Conservation (phyloP, 2,113 vertebrate genomes). For the Campylorhamphus procurvoides region DNA sequence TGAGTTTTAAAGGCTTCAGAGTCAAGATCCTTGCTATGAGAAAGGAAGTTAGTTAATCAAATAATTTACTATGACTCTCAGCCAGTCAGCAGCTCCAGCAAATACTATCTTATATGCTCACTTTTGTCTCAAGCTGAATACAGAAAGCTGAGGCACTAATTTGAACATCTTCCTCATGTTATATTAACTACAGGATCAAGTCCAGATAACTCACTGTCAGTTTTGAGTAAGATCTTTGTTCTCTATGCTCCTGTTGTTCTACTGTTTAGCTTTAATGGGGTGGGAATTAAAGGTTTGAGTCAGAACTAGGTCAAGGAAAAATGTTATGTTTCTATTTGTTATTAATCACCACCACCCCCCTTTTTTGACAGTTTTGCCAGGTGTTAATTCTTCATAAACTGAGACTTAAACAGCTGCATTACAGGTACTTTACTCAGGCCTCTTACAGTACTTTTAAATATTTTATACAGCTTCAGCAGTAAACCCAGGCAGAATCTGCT, state of each 20-base stretch:
- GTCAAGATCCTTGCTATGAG: background rate
- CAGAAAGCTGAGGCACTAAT: background rate
- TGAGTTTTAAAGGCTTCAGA: background rate
- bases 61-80: background rate
- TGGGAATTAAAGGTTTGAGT: background rate
- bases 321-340: background rate
- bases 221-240: background rate
- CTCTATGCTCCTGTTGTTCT: background rate
- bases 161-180: background rate
- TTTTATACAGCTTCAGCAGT: background rate
- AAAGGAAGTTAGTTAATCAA: background rate
- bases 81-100: background rate
- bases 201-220: background rate
- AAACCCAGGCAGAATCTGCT: conserved; percentile 1
- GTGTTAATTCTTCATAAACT: conserved; percentile 24
- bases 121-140: background rate
- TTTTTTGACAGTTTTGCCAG: background rate
- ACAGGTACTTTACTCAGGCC: background rate
- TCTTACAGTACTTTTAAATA: conserved; percentile 11
- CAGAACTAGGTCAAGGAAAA: background rate
- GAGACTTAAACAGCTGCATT: background rate
- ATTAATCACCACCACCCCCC: background rate
- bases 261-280: background rate
- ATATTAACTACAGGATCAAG: background rate
- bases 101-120: background rate